Percentiles rank a stretch among this genome's conserved stretches.
Conservation (phyloP, 1,140 invertebrate genomes). For the Anastrepha ludens region DNA sequence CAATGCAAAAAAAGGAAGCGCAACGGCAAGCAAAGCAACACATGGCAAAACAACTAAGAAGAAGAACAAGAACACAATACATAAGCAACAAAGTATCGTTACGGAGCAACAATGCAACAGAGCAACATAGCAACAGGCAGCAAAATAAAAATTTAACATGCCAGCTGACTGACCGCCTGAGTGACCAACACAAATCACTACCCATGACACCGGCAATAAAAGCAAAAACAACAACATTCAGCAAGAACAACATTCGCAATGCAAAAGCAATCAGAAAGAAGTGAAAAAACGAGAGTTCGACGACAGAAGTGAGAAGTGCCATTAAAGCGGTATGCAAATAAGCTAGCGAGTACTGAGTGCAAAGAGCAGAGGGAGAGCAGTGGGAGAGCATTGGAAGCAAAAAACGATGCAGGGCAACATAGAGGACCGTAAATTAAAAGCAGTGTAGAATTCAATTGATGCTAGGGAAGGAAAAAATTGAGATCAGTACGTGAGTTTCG, state of each 20-base stretch:
- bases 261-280: slow-evolving; percentile 3
- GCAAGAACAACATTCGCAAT: background rate
- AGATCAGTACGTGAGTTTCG: background rate
- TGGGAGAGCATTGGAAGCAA: background rate
- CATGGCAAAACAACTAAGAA: slow-evolving; percentile 26
- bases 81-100: background rate
- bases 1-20: background rate
- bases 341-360: background rate
- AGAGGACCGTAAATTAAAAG: background rate
- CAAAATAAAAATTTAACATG: slow-evolving; percentile 11
- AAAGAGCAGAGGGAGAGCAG: background rate
- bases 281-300: background rate
- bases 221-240: background rate
- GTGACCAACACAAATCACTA: slow-evolving; percentile 45
- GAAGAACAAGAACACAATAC: background rate
- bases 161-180: slow-evolving; percentile 3
- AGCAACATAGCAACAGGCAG: background rate
- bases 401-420: background rate
- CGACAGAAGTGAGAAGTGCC: background rate
- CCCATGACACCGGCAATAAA: slow-evolving; percentile 29
- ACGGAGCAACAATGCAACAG: background rate
- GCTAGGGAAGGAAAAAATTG: background rate
- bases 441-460: background rate
- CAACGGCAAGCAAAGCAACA: background rate
- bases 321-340: slow-evolving; percentile 47